These are phyloP conservation scores for Rhaphigaster nebulosa DNA, from an alignment of 2,888 invertebrate species.

Conservation along the genomic window DNA sequence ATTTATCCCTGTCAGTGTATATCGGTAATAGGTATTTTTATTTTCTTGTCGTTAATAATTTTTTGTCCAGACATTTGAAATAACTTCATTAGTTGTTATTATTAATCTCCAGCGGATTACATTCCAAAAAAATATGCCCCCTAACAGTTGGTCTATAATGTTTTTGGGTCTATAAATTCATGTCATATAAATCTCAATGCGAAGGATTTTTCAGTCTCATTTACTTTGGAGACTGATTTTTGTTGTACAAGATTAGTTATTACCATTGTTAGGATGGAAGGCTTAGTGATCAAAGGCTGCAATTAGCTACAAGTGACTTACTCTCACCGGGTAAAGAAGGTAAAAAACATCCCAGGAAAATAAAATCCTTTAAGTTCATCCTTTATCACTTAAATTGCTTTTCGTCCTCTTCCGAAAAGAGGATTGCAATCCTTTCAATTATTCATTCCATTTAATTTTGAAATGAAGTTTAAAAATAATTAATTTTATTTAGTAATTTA, in stretches of 20 bases:
- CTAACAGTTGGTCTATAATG: not conserved
- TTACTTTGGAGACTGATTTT: not conserved
- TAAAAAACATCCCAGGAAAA: not conserved
- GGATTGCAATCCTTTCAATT: not conserved
- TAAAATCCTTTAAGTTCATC: not conserved
- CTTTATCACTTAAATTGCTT: slow-evolving; percentile 7
- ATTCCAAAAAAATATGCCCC: too few relatives aligned
- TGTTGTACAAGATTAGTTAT: not conserved
- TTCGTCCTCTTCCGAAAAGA: not conserved
- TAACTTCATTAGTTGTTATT: too few relatives aligned
- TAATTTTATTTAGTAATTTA: not conserved
- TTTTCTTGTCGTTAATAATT: too few relatives aligned
- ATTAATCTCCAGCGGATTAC: too few relatives aligned
- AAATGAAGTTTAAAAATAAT: not conserved
- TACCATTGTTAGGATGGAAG: not conserved
- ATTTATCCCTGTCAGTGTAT: too few relatives aligned
- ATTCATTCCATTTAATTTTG: not conserved
- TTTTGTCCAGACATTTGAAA: too few relatives aligned
- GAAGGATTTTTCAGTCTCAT: not conserved
- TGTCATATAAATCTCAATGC: not conserved
- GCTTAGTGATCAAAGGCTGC: not conserved
- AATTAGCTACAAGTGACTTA: slow-evolving; percentile 1
- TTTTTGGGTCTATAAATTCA: not conserved
- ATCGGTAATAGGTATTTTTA: too few relatives aligned
- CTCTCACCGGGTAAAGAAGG: not conserved